Percentiles rank a stretch among this genome's conserved stretches.
phyloP scores from a whole-genome alignment of 2,113 vertebrate species.

The Bostrychus sinensis region DNA sequence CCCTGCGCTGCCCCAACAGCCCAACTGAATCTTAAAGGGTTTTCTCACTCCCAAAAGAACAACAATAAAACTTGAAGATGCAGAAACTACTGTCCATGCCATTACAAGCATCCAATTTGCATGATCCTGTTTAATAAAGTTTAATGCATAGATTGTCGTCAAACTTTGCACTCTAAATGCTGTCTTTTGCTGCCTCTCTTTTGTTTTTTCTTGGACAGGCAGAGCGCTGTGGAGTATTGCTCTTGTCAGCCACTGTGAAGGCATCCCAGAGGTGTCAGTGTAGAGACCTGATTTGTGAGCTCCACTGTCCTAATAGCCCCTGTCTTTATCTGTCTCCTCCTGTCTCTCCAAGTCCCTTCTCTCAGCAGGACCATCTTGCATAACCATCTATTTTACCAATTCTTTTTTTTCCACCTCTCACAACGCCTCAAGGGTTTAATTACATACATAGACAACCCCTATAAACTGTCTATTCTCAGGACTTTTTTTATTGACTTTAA shows the following conservation, averaged over 20 bases:
- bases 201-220: conserved; percentile 72
- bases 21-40: conserved; percentile 77
- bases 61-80: conserved; percentile 77
- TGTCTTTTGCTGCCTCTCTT: conserved; percentile 60
- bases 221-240: conserved; percentile 76
- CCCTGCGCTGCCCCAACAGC: conserved; percentile 62
- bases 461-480: conserved; percentile 99
- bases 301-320: conserved; percentile 56
- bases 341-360: conserved; percentile 54
- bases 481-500: conserved; percentile 95
- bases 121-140: no score
- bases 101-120: conserved; percentile 88
- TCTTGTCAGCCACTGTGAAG: conserved; percentile 89
- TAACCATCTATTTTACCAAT: conserved; percentile 78
- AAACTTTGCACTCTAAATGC: conserved; percentile 66
- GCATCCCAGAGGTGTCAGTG: conserved; percentile 88
- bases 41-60: conserved; percentile 83
- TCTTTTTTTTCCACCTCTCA: conserved; percentile 79
- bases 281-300: conserved; percentile 71
- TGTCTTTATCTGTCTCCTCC: conserved; percentile 54
- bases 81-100: conserved; percentile 64
- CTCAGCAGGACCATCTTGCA: conserved; percentile 62
- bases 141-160: not conserved
- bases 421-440: conserved; percentile 98
- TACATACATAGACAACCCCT: conserved; percentile 96